These are phyloP conservation scores for Montipora efflorescens DNA, from an alignment of 64 coral and sea anemone genomes.

Conservation along the genomic window DNA sequence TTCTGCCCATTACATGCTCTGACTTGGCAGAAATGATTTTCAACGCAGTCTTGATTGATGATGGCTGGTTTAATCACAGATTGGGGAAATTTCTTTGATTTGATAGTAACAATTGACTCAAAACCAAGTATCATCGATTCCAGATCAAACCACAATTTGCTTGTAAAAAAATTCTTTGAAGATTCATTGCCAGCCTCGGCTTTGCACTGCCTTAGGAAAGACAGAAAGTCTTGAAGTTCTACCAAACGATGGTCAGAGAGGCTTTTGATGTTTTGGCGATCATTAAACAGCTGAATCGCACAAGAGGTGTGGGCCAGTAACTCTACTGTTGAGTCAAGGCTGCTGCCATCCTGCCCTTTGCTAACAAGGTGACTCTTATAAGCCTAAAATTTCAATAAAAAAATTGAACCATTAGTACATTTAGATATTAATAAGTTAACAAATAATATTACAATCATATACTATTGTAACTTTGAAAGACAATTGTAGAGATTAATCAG, in stretches of 20 bases:
- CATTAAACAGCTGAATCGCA: neutral
- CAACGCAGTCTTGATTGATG: conserved; percentile 31
- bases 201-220: neutral
- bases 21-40: conserved; percentile 56
- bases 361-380: neutral
- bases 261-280: neutral
- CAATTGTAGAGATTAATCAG: no score
- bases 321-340: neutral
- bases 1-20: conserved; percentile 48
- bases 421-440: no score
- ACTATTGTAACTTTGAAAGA: no score
- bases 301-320: neutral
- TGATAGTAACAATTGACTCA: conserved; percentile 3
- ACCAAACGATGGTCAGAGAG: neutral
- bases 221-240: neutral
- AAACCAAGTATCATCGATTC: conserved; percentile 32
- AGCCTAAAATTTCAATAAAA: neutral
- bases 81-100: conserved; percentile 7
- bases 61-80: conserved; percentile 26
- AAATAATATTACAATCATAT: no score
- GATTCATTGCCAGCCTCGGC: neutral
- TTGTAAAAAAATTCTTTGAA: neutral
- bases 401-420: no score
- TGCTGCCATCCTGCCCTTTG: neutral
- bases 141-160: conserved; percentile 42